A percentile compares a stretch with the other conserved stretches of the same genome.
These are phyloP conservation scores for Chalcosyrphus nemorum DNA, from an alignment of 2,888 invertebrate genomes.

Conservation along the genomic window DNA sequence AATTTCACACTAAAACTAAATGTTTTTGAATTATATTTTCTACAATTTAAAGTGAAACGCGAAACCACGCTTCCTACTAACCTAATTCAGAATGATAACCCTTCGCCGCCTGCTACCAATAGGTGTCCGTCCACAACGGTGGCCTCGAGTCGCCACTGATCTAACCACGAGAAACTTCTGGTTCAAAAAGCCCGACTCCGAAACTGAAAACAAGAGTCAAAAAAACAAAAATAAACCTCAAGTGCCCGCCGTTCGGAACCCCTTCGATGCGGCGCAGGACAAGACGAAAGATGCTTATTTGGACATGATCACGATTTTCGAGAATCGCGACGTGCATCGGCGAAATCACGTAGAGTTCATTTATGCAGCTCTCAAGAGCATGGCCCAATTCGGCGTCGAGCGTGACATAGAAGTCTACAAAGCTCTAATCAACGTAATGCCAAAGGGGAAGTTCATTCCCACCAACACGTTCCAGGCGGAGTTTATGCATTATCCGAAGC, in stretches of 20 bases:
- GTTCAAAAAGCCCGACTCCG: conserved; percentile 46
- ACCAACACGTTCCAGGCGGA: conserved; percentile 92
- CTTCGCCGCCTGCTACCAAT: conserved; percentile 37
- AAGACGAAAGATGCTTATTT: conserved; percentile 86
- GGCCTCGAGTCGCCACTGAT: background rate
- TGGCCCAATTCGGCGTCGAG: conserved; percentile 95
- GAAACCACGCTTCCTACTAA: background rate
- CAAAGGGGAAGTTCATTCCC: conserved; percentile 94
- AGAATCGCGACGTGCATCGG: conserved; percentile 86
- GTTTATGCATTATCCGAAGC: conserved; percentile 96
- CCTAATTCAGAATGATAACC: conserved; percentile 36
- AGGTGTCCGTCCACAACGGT: conserved; percentile 8
- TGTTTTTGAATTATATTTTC: conserved; percentile 8
- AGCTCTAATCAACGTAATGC: conserved; percentile 91
- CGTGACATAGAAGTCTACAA: conserved; percentile 94
- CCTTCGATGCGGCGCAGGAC: conserved; percentile 77
- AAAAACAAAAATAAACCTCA: conserved; percentile 38
- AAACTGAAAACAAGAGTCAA: background rate
- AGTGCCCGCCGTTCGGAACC: conserved; percentile 78
- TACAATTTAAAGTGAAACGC: conserved; percentile 1
- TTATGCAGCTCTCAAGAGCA: conserved; percentile 91
- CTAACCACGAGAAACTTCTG: conserved; percentile 35
- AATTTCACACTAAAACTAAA: background rate
- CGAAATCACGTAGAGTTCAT: conserved; percentile 97
- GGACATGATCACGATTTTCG: conserved; percentile 89